Base-by-base conservation (phyloP, 2,888 invertebrate species). In the Dione juno region DNA sequence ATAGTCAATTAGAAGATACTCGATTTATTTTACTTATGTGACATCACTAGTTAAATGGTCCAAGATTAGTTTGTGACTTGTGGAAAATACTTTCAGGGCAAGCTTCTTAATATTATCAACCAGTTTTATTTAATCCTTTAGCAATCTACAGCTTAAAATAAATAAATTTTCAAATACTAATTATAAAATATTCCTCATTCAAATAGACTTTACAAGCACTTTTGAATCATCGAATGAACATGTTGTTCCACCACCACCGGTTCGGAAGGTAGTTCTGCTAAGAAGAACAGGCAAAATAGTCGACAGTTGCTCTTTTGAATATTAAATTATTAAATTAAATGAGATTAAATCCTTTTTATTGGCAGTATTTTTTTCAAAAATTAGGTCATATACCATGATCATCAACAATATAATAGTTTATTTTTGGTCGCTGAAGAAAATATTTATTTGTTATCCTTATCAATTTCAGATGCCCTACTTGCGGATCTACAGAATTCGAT, bases 401-500 rank as follows among this genome's bases (percentile, higher is more conserved):
- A n/a, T n/a, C n/a, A n/a, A n/a, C n/a, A n/a, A n/a, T n/a, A n/a
- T 28, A 28, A 28, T 28, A 28, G 3, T 13, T 13, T 43, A 43
- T 45, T n/a, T 45, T n/a, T 45, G n/a, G n/a, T 6, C 19, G 21
- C 21, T 16, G 45, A 14, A 14, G n/a, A 14, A 13, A n/a, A 64
- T 50, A 48, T 19, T 40, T 50, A 40, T n/a, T 40, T 21, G 14
- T 40, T 43, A 28, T 52, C n/a, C 14, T 50, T 52, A 37, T 52
- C 45, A 71, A 82, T 95, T 96, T 66, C 94, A 99, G 99, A 99
- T 95, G 98, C 99, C 74, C 94, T 99, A 77, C 94, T 99, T 83
- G 98, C 98, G 71, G 99, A 99, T 87, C 95, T 99, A 71, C 99
- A 99, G 92, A 98, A 98, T 82, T 99, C 99, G 11, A 97, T 98